Evolutionary conservation across 2,888 invertebrate genomes (phyloP), one percentile per base, ranked within the genome.

Genomic region (Hedychridium roseum): DNA sequence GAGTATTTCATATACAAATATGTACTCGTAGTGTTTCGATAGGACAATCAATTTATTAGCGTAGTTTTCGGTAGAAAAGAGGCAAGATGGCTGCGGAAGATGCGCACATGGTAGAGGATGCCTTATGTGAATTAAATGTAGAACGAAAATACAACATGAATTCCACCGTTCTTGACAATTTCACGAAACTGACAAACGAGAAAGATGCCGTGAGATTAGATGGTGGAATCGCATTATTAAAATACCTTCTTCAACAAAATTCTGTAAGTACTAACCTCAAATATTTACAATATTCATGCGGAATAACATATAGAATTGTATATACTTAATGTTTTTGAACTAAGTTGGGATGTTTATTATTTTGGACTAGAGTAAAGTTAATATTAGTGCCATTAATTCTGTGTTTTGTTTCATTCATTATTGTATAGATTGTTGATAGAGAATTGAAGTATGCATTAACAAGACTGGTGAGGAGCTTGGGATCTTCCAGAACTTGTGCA

Each of bases 381-480:
- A n/a, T n/a, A n/a, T n/a, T n/a, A n/a, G n/a, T n/a, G n/a, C n/a
- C n/a, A n/a, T n/a, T n/a, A n/a, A n/a, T n/a, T n/a, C n/a, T n/a
- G n/a, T n/a, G n/a, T n/a, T n/a, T n/a, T n/a, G n/a, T n/a, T n/a
- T n/a, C n/a, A n/a, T n/a, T n/a, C n/a, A n/a, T n/a, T n/a, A n/a
- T n/a, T n/a, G n/a, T n/a, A n/a, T n/a, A n/a, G n/a, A n/a, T n/a
- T 37, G 46, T 50, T 3, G 52, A 36, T 14, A 82, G 84, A 71
- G 89, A 90, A 71, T 58, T 87, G 7, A 80, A 83, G 35, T 90
- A 91, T 79, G 84, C 85, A 0, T 70, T 92, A 23, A 86, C 84
- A 54, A 82, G 91, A 60, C 77, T 91, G 37, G 81, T 92, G 2
- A 82, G 89, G 59, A 90, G 91, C 52, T 79, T 90, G 51, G 90